phyloP scores from a whole-genome alignment of 2,113 vertebrate genomes.

The Hypanus sabinus region DNA sequence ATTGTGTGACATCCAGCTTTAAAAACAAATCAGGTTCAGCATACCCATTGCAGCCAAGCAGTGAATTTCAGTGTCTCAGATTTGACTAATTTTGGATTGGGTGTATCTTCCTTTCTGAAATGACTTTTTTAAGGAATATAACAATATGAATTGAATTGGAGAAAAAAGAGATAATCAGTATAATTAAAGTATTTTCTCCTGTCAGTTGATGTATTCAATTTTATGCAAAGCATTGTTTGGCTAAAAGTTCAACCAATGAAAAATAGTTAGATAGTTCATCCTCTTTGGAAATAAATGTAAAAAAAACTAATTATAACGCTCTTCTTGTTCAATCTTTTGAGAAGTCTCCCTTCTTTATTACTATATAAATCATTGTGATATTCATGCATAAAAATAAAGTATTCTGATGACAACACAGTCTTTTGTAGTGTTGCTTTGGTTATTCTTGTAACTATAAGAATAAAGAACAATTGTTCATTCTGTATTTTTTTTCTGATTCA shows the following conservation, averaged over 20 bases:
- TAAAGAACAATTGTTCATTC: background rate
- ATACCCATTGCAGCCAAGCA: background rate
- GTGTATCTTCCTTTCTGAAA: background rate
- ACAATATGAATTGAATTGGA: background rate
- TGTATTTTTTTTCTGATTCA: background rate
- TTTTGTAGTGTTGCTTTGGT: background rate
- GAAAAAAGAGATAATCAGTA: background rate
- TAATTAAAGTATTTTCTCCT: background rate
- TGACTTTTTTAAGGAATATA: background rate
- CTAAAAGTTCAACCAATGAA: background rate
- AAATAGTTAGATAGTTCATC: background rate
- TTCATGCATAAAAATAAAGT: constrained; percentile 17
- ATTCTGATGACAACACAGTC: background rate
- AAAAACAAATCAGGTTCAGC: background rate
- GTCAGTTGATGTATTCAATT: background rate
- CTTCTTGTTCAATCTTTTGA: background rate
- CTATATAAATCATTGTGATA: background rate
- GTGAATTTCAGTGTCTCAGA: background rate
- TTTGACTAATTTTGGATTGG: background rate
- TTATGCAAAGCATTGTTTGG: background rate
- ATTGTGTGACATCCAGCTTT: background rate
- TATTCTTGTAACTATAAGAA: background rate
- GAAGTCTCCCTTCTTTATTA: background rate
- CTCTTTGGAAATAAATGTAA: background rate
- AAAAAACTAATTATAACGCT: background rate